Percentiles rank a stretch among this genome's conserved stretches.
Conservation (phyloP, 1,140 invertebrate genomes). For the Listronotus bonariensis region DNA sequence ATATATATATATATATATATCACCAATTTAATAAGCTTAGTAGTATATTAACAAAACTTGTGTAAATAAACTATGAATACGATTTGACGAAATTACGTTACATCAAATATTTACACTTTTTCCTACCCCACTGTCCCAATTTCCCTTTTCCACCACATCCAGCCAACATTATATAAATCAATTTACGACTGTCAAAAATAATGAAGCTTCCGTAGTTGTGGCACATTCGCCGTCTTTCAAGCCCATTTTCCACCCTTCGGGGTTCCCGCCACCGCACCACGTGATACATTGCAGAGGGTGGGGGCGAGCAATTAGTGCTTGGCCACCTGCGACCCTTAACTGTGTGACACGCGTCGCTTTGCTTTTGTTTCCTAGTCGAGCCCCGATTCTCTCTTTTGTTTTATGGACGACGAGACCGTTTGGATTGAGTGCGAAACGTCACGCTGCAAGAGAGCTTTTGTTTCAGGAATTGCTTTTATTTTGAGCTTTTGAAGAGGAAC, state of each 20-base stretch:
- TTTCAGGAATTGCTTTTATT: slow-evolving; percentile 21
- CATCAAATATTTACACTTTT: slow-evolving; percentile 15
- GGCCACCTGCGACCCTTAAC: slow-evolving; percentile 35
- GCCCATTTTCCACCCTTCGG: background rate
- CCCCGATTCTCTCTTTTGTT: slow-evolving; percentile 28
- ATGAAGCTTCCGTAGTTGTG: slow-evolving; percentile 32
- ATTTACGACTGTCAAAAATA: slow-evolving; percentile 35
- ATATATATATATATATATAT: no score
- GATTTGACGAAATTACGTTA: background rate
- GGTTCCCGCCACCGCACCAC: background rate
- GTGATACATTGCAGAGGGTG: background rate
- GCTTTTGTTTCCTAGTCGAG: slow-evolving; percentile 31
- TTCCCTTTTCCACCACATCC: slow-evolving; percentile 18
- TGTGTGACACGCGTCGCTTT: slow-evolving; percentile 28
- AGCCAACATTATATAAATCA: slow-evolving; percentile 26
- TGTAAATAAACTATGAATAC: no score
- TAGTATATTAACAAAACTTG: no score
- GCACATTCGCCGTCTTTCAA: background rate
- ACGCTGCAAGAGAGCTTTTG: slow-evolving; percentile 23
- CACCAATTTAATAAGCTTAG: no score
- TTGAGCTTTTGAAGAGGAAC: slow-evolving; percentile 15
- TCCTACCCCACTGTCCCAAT: slow-evolving; percentile 20
- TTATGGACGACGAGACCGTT: slow-evolving; percentile 17
- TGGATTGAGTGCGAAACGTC: slow-evolving; percentile 32
- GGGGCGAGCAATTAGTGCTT: slow-evolving; percentile 31